Evolutionary conservation across 1,140 invertebrate species (phyloP).

Genomic region (Tetragonula clypearis): DNA sequence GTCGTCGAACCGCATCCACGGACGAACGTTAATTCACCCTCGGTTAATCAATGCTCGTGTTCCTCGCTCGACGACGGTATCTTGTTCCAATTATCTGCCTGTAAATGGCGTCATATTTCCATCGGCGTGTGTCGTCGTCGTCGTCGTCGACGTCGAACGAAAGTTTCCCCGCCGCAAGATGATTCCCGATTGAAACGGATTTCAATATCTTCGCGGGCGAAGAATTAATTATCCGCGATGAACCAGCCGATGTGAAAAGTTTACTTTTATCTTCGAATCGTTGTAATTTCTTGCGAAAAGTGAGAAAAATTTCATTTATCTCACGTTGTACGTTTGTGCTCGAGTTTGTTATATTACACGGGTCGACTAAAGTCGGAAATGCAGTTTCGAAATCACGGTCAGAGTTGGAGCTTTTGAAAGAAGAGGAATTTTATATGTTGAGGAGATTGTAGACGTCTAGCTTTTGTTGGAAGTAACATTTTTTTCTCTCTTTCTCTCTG

Average conservation of each 20-base stretch:
- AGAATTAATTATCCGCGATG: background rate
- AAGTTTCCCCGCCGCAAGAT: background rate
- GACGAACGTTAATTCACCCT: conserved; percentile 35
- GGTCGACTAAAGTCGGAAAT: no score
- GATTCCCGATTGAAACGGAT: background rate
- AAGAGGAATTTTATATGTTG: no score
- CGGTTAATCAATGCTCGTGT: conserved; percentile 32
- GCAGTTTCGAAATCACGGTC: no score
- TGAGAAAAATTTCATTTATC: no score
- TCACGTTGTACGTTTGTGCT: no score
- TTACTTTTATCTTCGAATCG: background rate
- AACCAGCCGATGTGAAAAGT: background rate
- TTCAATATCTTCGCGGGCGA: background rate
- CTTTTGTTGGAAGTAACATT: no score
- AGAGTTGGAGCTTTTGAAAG: no score
- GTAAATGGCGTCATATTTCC: background rate
- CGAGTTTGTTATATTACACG: no score
- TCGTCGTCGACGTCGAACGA: background rate
- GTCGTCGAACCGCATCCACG: background rate
- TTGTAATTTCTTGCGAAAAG: background rate
- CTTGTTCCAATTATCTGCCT: conserved; percentile 46
- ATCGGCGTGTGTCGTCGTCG: background rate
- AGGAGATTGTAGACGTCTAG: no score
- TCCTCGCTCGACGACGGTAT: conserved; percentile 14
- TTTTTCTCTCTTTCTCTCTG: no score